Conservation (phyloP, 2,888 invertebrate genomes). For the Pelosia muscerda region DNA sequence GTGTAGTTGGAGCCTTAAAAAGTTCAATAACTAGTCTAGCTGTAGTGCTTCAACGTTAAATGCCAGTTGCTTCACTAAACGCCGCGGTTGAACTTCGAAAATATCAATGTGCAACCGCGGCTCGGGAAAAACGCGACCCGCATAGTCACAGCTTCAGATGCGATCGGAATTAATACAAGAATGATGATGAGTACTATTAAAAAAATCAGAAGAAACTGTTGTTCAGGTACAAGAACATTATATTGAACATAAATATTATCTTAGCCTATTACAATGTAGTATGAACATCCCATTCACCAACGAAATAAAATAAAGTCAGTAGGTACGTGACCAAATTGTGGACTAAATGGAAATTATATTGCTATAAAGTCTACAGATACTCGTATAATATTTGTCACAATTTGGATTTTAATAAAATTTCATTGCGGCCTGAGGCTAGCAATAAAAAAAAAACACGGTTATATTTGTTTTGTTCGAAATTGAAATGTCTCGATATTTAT, state of each 20-base stretch:
- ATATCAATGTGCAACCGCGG: too few relatives aligned
- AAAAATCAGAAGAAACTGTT: background rate
- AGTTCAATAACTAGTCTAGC: too few relatives aligned
- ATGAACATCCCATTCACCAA: background rate
- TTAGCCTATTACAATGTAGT: background rate
- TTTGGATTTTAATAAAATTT: background rate
- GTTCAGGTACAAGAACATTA: background rate
- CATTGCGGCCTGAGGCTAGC: background rate
- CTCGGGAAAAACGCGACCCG: too few relatives aligned
- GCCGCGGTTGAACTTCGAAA: too few relatives aligned
- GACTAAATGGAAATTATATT: conserved; percentile 4
- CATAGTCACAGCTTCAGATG: too few relatives aligned
- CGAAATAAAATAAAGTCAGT: background rate
- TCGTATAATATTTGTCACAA: background rate
- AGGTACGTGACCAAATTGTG: conserved; percentile 1
- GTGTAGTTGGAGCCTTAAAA: too few relatives aligned
- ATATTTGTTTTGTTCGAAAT: background rate
- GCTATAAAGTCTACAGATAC: background rate
- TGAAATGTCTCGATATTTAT: background rate
- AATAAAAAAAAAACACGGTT: background rate
- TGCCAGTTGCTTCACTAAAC: too few relatives aligned
- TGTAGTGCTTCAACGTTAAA: too few relatives aligned
- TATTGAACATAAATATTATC: background rate
- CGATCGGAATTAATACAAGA: too few relatives aligned
- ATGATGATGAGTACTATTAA: too few relatives aligned